These are phyloP conservation scores for Nasonia oneida DNA, from an alignment of 2,888 invertebrate species.

Conservation along the genomic window DNA sequence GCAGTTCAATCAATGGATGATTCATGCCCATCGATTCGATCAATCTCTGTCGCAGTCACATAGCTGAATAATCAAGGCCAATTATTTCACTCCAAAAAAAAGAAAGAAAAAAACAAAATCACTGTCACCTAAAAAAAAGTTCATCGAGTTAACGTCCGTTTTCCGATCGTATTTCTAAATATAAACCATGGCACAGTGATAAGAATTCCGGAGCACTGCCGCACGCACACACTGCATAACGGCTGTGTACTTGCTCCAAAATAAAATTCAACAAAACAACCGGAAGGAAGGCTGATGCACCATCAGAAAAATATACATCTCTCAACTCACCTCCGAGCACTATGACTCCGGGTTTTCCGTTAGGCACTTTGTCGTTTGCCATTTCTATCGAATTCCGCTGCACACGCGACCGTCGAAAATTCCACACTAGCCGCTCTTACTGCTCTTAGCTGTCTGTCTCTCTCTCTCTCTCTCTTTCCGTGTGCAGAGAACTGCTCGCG, in stretches of 20 bases:
- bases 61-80: neutral
- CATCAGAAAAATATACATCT: neutral
- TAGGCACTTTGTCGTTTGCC: slow-evolving; percentile 62
- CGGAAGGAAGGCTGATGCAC: neutral
- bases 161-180: slow-evolving; percentile 22
- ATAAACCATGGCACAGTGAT: slow-evolving; percentile 34
- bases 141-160: neutral
- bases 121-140: neutral
- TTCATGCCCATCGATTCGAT: neutral
- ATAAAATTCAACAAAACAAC: neutral
- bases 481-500: neutral
- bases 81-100: neutral
- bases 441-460: neutral
- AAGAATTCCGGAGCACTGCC: slow-evolving; percentile 41
- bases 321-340: slow-evolving; percentile 74
- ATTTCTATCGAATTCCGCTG: slow-evolving; percentile 24
- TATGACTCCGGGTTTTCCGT: slow-evolving; percentile 74
- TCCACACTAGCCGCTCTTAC: slow-evolving; percentile 5
- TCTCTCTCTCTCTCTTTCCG: neutral
- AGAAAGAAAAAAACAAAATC: neutral
- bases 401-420: neutral
- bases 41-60: neutral
- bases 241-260: neutral
- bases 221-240: neutral
- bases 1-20: neutral